Conservation (phyloP, 2,113 vertebrate species). For the Colius striatus region DNA sequence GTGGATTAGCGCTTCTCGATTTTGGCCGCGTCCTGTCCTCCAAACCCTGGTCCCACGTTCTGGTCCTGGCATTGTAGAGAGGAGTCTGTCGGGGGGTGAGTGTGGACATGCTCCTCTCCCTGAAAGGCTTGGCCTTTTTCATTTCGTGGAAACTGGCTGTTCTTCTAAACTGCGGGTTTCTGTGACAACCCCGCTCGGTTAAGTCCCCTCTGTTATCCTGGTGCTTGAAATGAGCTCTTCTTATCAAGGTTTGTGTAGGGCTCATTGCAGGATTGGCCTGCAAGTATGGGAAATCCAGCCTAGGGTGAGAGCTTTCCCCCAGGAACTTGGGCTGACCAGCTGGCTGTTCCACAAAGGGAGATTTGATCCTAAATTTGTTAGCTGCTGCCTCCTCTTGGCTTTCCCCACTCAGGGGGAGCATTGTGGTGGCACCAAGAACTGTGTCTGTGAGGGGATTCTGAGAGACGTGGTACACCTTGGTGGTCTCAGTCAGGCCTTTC, state of each 20-base stretch:
- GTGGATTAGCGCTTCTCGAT: slow-evolving; percentile 26
- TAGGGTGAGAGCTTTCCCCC: slow-evolving; percentile 73
- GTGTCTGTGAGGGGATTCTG: slow-evolving; percentile 91
- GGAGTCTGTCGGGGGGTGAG: slow-evolving; percentile 79
- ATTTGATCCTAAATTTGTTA: slow-evolving; percentile 81
- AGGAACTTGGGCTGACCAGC: slow-evolving; percentile 17
- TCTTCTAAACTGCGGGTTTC: slow-evolving; percentile 86
- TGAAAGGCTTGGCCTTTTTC: slow-evolving; percentile 84
- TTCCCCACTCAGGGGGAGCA: slow-evolving; percentile 66
- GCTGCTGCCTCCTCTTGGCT: slow-evolving; percentile 73
- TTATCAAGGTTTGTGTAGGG: slow-evolving; percentile 71
- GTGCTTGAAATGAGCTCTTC: slow-evolving; percentile 76
- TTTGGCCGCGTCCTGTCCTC: slow-evolving; percentile 73
- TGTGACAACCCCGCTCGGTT: slow-evolving; percentile 77
- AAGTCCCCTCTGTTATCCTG: slow-evolving; percentile 84
- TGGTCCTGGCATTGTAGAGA: slow-evolving; percentile 76
- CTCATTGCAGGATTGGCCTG: slow-evolving; percentile 53
- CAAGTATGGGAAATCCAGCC: slow-evolving; percentile 68
- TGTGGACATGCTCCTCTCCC: slow-evolving; percentile 92
- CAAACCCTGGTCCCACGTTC: slow-evolving; percentile 77
- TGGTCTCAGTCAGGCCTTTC: slow-evolving; percentile 91
- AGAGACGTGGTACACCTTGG: slow-evolving; percentile 93
- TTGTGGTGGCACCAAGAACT: slow-evolving; percentile 75
- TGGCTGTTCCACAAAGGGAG: slow-evolving; percentile 79
- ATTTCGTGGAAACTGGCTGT: slow-evolving; percentile 92